Evolutionary conservation across 2,113 vertebrate genomes (phyloP).

Genomic region (Felis catus): F.catus_Fca126_mat1.0 CM031426.1:50084501-50085000

Average conservation of each 20-base stretch:
- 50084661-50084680: neutral
- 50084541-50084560: neutral
- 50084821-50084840: neutral
- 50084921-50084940: conserved; percentile 42
- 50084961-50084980: conserved; percentile 16
- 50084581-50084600: neutral
- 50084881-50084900: neutral
- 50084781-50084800: neutral
- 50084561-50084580: neutral
- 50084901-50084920: conserved; percentile 29
- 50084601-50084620: neutral
- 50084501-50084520: neutral
- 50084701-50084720: neutral
- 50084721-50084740: neutral
- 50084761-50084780: neutral
- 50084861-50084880: neutral
- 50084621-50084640: neutral
- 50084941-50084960: neutral
- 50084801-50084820: neutral
- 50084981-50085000: conserved; percentile 34
- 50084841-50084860: conserved; percentile 35
- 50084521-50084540: neutral
- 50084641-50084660: neutral
- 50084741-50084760: neutral
- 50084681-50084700: neutral